Base-by-base conservation (phyloP, 2,888 invertebrate species). In the Rhamphomyia laevipes region DNA sequence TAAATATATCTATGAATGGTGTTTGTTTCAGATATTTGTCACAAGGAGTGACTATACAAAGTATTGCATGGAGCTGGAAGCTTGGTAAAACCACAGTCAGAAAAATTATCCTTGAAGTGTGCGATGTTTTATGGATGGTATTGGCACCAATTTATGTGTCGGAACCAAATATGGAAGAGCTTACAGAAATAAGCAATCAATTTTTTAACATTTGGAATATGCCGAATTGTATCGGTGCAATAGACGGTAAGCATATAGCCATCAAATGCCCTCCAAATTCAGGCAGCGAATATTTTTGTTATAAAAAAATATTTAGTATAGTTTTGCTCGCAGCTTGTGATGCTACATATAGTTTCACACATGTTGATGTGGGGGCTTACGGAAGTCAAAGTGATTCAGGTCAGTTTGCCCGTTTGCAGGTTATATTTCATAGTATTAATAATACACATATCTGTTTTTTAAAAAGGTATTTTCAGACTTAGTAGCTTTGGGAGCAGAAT, bases 321-420 rank as follows among this genome's bases (percentile, higher is more conserved):
- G 61, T 61, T 21, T 51, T 62, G 15, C 52, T 63, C 43, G 62
- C 58, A 40, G 42, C 58, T 44, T 60, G 60, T 49, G 59, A 61
- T 51, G 56, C 55, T 11, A 53, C 58, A 18, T 62, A 61, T 53
- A 49, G 48, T 35, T 64, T 66, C 57, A 57, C 57, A 42, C 61
- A 58, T 55, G 59, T 58, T 45, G 59, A 63, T 45, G 54, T 64
- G 35, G 63, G 60, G n/a, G 48, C 54, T 47, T 60, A 59, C 53
- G 60, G 62, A 16, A 56, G 57, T 50, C 57, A 59, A 15, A 57
- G 56, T 46, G 59, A 54, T 33, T 51, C 48, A 15, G 55, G 54
- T 41, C 55, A 57, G 2, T 57, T 57, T 48, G n/a, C n/a, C n/a
- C n/a, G n/a, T n/a, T n/a, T n/a, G n/a, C n/a, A n/a, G n/a, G n/a